These are phyloP conservation scores for Elysia crispata DNA, from an alignment of 2,888 invertebrate genomes.

Conservation along the genomic window DNA sequence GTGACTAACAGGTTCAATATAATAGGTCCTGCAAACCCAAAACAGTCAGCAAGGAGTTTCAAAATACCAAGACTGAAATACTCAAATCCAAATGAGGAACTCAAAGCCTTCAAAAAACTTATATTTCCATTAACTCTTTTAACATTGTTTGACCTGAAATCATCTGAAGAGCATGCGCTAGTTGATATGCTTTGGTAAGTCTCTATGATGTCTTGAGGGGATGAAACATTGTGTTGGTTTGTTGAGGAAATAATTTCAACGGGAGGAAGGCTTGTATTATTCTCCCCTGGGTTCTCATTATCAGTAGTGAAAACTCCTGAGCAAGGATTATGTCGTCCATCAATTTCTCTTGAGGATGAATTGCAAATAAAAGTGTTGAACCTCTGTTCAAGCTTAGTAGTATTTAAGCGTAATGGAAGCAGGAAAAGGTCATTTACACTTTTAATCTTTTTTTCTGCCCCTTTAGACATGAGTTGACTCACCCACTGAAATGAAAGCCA, in stretches of 20 bases:
- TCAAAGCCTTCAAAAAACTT: constrained; percentile 64
- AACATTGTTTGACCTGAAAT: not conserved
- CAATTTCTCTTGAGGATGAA: not conserved
- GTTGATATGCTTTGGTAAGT: no score
- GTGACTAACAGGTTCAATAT: constrained; percentile 89
- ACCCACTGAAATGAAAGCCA: constrained; percentile 93
- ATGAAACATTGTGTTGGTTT: not conserved
- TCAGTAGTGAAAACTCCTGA: not conserved
- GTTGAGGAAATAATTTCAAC: not conserved
- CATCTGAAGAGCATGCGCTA: not conserved
- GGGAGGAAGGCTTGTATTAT: not conserved
- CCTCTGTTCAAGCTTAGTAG: constrained; percentile 60
- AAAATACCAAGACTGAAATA: constrained; percentile 73
- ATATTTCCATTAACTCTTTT: not conserved
- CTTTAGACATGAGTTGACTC: constrained; percentile 84
- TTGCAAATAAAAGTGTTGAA: constrained; percentile 57
- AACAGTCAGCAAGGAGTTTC: constrained; percentile 88
- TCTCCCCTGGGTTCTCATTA: not conserved
- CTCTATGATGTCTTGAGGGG: not conserved
- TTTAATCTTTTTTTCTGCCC: constrained; percentile 80
- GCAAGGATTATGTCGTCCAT: not conserved
- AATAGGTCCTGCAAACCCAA: constrained; percentile 93
- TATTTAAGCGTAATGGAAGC: constrained; percentile 70
- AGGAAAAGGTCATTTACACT: constrained; percentile 75
- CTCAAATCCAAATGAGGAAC: constrained; percentile 73